phyloP scores from a whole-genome alignment of 2,888 invertebrate species.

The Craniophora ligustri region DNA sequence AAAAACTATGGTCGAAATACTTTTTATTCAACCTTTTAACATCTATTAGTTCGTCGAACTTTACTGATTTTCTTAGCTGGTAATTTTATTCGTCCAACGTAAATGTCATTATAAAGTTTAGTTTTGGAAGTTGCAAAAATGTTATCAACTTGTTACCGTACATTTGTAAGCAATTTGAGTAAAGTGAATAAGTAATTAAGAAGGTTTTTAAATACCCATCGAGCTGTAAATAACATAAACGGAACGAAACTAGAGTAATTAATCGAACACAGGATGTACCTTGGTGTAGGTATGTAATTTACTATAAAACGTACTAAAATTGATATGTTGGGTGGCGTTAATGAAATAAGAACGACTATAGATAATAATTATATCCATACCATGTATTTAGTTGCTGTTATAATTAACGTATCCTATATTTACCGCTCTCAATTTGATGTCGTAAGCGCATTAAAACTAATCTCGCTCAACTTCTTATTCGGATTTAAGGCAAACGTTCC shows the following conservation, averaged over 20 bases:
- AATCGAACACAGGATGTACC: constrained; percentile 13
- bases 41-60: constrained; percentile 42
- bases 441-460: constrained; percentile 31
- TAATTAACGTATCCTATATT: constrained; percentile 40
- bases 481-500: constrained; percentile 31
- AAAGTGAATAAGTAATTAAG: constrained; percentile 34
- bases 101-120: constrained; percentile 19
- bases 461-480: constrained; percentile 32
- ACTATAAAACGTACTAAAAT: constrained; percentile 31
- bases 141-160: constrained; percentile 12
- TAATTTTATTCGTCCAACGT: constrained; percentile 5
- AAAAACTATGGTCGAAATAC: constrained; percentile 61
- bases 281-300: constrained; percentile 17
- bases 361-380: constrained; percentile 38
- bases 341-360: constrained; percentile 31
- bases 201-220: constrained; percentile 8
- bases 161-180: constrained; percentile 32
- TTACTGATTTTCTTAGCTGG: constrained; percentile 16
- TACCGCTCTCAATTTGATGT: constrained; percentile 35
- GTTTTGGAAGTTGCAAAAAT: constrained; percentile 16
- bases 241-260: constrained; percentile 12
- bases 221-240: constrained; percentile 21
- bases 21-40: constrained; percentile 58
- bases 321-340: constrained; percentile 23
- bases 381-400: constrained; percentile 19